A percentile compares a stretch with the other conserved stretches of the same genome.
Conservation (phyloP, 1,140 invertebrate species). For the Lucilia cuprina region DNA sequence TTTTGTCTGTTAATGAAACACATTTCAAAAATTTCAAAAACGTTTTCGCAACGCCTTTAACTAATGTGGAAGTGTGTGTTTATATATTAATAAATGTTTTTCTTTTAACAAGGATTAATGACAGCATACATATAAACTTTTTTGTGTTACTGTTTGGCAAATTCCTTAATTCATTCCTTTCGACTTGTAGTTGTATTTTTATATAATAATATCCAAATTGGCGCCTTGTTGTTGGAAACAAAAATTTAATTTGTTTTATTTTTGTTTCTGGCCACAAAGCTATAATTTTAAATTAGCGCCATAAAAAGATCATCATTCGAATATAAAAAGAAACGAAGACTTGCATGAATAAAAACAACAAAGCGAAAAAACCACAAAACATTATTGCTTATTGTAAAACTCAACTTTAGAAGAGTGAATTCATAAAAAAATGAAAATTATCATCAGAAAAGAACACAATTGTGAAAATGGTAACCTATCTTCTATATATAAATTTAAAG, state of each 20-base stretch:
- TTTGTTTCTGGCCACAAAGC: slow-evolving; percentile 37
- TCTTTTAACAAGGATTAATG: slow-evolving; percentile 39
- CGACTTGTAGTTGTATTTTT: not conserved
- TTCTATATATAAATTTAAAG: no score
- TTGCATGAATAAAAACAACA: not conserved
- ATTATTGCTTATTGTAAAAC: not conserved
- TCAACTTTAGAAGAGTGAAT: not conserved
- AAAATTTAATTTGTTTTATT: slow-evolving; percentile 32
- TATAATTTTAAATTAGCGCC: slow-evolving; percentile 41
- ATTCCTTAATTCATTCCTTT: slow-evolving; percentile 7
- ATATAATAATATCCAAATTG: not conserved
- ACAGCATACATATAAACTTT: slow-evolving; percentile 36
- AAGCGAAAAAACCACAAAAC: slow-evolving; percentile 8
- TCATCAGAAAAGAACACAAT: no score
- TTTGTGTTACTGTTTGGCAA: not conserved
- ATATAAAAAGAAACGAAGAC: not conserved
- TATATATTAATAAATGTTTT: slow-evolving; percentile 7
- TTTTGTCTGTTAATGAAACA: no score
- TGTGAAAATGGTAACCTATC: no score
- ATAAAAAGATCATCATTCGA: slow-evolving; percentile 39
- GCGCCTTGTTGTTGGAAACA: slow-evolving; percentile 21
- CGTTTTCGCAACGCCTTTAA: not conserved
- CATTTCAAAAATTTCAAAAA: not conserved
- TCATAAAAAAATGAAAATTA: not conserved
- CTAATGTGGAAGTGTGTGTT: not conserved